A percentile compares a stretch with the other conserved stretches of the same genome.
These are phyloP conservation scores for Progne subis DNA, from an alignment of 2,113 vertebrate species.

Conservation along the genomic window DNA sequence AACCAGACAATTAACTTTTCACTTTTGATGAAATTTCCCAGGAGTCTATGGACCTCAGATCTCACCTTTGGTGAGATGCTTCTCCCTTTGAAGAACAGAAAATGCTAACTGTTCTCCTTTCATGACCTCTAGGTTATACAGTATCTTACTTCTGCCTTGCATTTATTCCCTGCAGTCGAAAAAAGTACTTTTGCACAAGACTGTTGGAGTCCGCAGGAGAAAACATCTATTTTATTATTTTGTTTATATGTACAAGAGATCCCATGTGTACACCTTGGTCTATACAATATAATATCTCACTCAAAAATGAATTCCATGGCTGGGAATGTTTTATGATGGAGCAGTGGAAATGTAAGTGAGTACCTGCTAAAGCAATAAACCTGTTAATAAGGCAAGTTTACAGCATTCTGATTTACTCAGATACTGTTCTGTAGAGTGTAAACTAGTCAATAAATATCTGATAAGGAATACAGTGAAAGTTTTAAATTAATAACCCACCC, in stretches of 20 bases:
- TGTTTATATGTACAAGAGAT: neutral
- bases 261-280: neutral
- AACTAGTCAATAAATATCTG: slow-evolving; percentile 50
- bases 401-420: slow-evolving; percentile 34
- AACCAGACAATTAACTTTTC: neutral
- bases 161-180: neutral
- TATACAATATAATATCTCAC: neutral
- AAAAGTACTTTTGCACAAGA: neutral
- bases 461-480: slow-evolving; percentile 49
- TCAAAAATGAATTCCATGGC: slow-evolving; percentile 30
- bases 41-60: neutral
- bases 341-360: slow-evolving; percentile 44
- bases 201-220: neutral
- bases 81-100: neutral
- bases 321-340: slow-evolving; percentile 21
- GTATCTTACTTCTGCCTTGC: neutral
- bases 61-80: neutral
- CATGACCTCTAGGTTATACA: neutral
- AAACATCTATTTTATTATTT: neutral
- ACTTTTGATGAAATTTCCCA: neutral
- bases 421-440: slow-evolving; percentile 32
- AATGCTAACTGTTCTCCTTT: neutral
- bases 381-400: slow-evolving; percentile 52
- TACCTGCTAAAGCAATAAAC: slow-evolving; percentile 44
- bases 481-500: slow-evolving; percentile 56